A percentile compares a stretch with the other conserved stretches of the same genome.
Evolutionary conservation across 2,797 vertebrate species (phyloP).

Genomic region (Spea hammondii): DNA sequence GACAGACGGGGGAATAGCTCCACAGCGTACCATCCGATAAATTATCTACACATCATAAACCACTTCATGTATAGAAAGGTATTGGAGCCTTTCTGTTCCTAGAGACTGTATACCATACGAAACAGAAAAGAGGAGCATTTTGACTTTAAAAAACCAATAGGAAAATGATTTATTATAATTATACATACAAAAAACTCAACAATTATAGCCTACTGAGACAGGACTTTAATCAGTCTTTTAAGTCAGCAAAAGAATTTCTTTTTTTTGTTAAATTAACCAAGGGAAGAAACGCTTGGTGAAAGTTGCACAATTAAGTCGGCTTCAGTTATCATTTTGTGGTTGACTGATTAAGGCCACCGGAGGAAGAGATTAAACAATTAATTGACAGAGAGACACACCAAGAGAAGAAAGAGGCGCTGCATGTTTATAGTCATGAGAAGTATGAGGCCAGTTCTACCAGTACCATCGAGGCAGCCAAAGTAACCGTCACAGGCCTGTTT

Average conservation of each 20-base stretch:
- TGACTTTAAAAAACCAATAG: neutral
- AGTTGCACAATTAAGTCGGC: neutral
- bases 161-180: neutral
- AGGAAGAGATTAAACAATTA: neutral
- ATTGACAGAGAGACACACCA: no score
- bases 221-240: conserved; percentile 5
- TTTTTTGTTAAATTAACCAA: neutral
- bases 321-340: conserved; percentile 4
- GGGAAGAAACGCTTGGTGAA: neutral
- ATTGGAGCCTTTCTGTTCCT: no score
- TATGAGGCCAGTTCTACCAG: no score
- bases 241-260: neutral
- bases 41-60: no score
- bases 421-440: no score
- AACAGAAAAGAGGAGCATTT: neutral
- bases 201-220: neutral
- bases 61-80: no score
- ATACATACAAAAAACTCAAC: neutral
- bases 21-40: no score
- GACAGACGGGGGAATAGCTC: no score
- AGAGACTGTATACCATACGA: no score
- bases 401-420: no score
- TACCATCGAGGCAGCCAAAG: neutral
- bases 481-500: neutral
- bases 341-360: neutral